phyloP scores from a whole-genome alignment of 2,888 invertebrate genomes.

The Drosophila niveifrons region DNA sequence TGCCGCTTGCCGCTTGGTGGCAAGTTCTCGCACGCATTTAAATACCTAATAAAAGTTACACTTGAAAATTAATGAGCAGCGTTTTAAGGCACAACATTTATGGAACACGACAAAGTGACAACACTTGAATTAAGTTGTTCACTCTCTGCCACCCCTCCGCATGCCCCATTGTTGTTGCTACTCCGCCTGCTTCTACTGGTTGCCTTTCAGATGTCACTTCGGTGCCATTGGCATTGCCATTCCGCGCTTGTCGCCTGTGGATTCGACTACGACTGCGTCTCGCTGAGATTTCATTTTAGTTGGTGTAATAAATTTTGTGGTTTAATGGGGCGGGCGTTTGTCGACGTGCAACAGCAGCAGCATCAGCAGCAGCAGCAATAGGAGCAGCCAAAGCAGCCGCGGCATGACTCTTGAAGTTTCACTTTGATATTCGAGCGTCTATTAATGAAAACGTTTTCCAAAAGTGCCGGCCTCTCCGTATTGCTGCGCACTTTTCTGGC shows the following conservation, averaged over 20 bases:
- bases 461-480: constrained; percentile 42
- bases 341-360: constrained; percentile 55
- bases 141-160: constrained; percentile 14
- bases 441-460: constrained; percentile 74
- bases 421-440: constrained; percentile 80
- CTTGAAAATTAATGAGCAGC: constrained; percentile 85
- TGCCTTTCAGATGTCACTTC: constrained; percentile 66
- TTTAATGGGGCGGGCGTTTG: constrained; percentile 83
- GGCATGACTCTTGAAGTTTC: constrained; percentile 77
- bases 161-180: constrained; percentile 7
- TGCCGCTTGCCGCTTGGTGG: constrained; percentile 75
- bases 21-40: constrained; percentile 80
- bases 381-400: constrained; percentile 32
- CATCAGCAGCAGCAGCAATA: constrained; percentile 22
- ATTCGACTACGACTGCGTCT: constrained; percentile 37
- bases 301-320: constrained; percentile 84
- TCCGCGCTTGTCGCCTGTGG: constrained; percentile 38
- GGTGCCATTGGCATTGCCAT: constrained; percentile 61
- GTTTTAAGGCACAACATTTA: constrained; percentile 80
- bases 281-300: constrained; percentile 81
- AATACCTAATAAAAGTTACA: constrained; percentile 84
- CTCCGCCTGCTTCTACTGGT: constrained; percentile 33
- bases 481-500: constrained; percentile 37
- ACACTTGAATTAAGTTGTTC: constrained; percentile 83
- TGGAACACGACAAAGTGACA: constrained; percentile 83